Conservation (phyloP, 2,888 invertebrate species). For the Iselma pallidipennis region DNA sequence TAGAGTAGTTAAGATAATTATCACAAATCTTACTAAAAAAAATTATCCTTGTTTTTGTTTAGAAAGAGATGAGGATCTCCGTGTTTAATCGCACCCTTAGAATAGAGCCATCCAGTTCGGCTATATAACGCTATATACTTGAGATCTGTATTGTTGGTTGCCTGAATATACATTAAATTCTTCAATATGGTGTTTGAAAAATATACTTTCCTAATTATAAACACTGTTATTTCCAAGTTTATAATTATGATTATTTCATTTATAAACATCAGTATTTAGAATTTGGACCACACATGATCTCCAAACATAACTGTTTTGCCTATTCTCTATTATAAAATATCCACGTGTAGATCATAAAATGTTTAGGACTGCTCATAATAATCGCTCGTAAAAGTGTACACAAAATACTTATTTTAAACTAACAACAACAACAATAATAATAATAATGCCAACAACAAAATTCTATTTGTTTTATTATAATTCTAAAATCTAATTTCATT, state of each 20-base stretch:
- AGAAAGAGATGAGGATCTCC: too few species aligned
- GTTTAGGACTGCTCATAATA: slow-evolving; percentile 22
- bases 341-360: slow-evolving; percentile 25
- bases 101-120: too few species aligned
- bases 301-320: neutral
- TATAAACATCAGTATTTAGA: neutral
- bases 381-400: slow-evolving; percentile 18
- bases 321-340: slow-evolving; percentile 25
- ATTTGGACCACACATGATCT: slow-evolving; percentile 1
- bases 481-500: neutral
- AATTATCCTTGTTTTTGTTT: too few species aligned
- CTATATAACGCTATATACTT: too few species aligned
- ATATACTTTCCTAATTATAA: neutral
- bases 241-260: neutral
- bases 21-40: too few species aligned
- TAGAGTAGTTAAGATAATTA: neutral
- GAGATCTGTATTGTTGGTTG: neutral
- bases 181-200: too few species aligned
- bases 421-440: slow-evolving; percentile 10
- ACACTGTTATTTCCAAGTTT: neutral
- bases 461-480: neutral
- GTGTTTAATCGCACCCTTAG: too few species aligned
- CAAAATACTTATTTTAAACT: slow-evolving; percentile 19
- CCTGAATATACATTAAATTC: neutral
- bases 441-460: slow-evolving; percentile 10